Conservation (phyloP, 2,888 invertebrate species). For the Prosopocoilus inquinatus region DNA sequence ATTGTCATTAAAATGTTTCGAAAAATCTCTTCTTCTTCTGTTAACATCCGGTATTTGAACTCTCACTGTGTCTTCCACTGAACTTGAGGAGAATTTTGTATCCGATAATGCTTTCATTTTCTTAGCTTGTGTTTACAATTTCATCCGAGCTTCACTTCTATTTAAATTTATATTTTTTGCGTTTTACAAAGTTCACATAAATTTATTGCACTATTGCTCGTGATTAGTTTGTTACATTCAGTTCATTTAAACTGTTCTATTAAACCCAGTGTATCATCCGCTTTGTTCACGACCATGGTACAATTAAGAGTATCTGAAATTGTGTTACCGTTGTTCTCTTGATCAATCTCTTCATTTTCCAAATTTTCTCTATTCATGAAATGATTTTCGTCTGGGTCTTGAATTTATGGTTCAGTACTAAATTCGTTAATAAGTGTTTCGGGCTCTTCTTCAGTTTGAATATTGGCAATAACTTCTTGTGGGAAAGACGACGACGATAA, state of each 20-base stretch:
- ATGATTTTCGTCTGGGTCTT: not conserved
- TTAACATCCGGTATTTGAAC: constrained; percentile 22
- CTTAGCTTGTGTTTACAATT: not conserved
- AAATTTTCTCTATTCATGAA: too few species aligned
- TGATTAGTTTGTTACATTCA: too few species aligned
- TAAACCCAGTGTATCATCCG: too few species aligned
- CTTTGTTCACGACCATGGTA: too few species aligned
- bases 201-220: too few species aligned
- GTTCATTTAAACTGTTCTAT: too few species aligned
- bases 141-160: constrained; percentile 3
- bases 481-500: constrained; percentile 19
- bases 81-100: constrained; percentile 23
- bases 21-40: constrained; percentile 20
- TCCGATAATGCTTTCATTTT: constrained; percentile 17
- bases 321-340: too few species aligned
- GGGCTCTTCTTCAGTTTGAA: constrained; percentile 22
- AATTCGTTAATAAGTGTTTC: not conserved
- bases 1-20: constrained; percentile 21
- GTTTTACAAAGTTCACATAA: too few species aligned
- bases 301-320: too few species aligned
- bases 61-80: constrained; percentile 26
- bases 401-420: not conserved
- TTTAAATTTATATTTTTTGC: not conserved
- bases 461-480: constrained; percentile 19
- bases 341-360: too few species aligned